Conservation (phyloP, 2,888 invertebrate species). For the Syrphus vitripennis region DNA sequence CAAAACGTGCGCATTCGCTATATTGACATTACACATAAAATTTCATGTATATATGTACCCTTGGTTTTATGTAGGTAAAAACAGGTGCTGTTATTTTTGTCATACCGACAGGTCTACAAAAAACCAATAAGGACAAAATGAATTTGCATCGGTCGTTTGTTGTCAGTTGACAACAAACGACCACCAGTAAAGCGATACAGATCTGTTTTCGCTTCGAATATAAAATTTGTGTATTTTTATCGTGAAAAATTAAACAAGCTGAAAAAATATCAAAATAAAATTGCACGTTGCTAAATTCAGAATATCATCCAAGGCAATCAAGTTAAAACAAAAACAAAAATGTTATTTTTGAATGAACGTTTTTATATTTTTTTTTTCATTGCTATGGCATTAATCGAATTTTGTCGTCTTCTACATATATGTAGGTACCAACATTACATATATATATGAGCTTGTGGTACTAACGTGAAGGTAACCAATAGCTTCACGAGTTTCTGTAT, state of each 20-base stretch:
- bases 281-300: slow-evolving; percentile 2
- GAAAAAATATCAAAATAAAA: slow-evolving; percentile 2
- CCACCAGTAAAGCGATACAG: slow-evolving; percentile 3
- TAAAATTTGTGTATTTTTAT: not conserved
- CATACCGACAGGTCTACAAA: not conserved
- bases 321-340: not conserved
- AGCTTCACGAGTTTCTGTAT: not conserved
- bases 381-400: not conserved
- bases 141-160: slow-evolving; percentile 37
- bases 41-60: not conserved
- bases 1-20: not conserved
- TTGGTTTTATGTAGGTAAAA: not conserved
- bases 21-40: not conserved
- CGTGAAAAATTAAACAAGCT: not conserved
- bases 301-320: not conserved
- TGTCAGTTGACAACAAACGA: slow-evolving; percentile 9
- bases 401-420: not conserved
- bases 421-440: no score
- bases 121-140: not conserved
- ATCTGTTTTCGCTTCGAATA: slow-evolving; percentile 9
- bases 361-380: not conserved
- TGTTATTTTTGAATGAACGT: not conserved
- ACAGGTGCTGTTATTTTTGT: slow-evolving; percentile 2
- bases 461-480: not conserved
- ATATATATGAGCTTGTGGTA: no score